Conservation (phyloP, 2,888 invertebrate species). For the Sinohyriopsis cumingii region DNA sequence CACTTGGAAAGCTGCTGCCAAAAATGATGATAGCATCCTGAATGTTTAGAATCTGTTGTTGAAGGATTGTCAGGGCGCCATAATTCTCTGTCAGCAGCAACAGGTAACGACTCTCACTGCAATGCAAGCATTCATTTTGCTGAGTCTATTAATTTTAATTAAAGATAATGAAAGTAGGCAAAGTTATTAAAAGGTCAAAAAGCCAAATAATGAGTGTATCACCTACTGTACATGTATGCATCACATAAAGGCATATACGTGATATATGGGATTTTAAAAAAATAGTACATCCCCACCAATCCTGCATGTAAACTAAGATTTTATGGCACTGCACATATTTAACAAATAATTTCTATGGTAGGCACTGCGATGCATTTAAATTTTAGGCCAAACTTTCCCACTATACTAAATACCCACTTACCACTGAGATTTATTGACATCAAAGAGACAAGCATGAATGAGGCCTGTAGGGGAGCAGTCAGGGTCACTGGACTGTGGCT, state of each 20-base stretch:
- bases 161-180: no score
- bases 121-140: conserved; percentile 4
- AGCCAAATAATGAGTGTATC: no score
- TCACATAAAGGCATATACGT: no score
- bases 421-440: conserved; percentile 15
- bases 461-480: conserved; percentile 53
- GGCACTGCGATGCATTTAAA: no score
- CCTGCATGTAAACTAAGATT: no score
- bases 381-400: no score
- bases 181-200: no score
- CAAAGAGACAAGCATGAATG: conserved; percentile 52
- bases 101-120: conserved; percentile 65
- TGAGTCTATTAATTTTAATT: not conserved
- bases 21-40: conserved; percentile 52
- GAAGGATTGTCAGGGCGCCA: conserved; percentile 61
- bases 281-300: no score
- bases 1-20: conserved; percentile 65
- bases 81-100: conserved; percentile 68
- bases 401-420: not conserved
- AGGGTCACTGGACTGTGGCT: conserved; percentile 37
- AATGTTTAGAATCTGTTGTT: conserved; percentile 50
- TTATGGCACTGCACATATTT: no score
- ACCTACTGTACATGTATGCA: no score
- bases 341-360: no score
- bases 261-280: no score